A percentile compares a stretch with the other conserved stretches of the same genome.
phyloP scores from a whole-genome alignment of 2,888 invertebrate genomes.

The Latrodectus elegans region DNA sequence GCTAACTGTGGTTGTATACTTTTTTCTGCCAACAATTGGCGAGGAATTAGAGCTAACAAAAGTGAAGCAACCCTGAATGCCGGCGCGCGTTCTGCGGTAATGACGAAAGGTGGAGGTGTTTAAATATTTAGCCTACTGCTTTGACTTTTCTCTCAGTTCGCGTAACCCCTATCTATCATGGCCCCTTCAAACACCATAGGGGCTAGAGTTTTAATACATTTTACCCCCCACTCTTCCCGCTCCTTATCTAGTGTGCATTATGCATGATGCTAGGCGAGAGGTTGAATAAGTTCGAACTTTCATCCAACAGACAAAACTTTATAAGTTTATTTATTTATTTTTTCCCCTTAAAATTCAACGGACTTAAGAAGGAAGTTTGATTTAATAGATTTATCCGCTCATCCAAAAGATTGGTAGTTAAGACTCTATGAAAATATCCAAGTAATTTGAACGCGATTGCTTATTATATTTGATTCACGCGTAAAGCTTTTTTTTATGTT shows the following conservation, averaged over 20 bases:
- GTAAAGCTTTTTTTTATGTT: no score
- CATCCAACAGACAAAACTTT: not conserved
- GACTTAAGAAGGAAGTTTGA: no score
- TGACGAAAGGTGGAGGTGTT: slow-evolving; percentile 68
- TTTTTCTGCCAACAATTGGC: slow-evolving; percentile 18
- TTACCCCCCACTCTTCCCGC: not conserved
- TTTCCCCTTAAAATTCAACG: no score
- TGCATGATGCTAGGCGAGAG: slow-evolving; percentile 37
- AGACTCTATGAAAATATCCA: no score
- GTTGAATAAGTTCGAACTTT: slow-evolving; percentile 2
- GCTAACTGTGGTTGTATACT: no score
- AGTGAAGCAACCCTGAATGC: slow-evolving; percentile 26
- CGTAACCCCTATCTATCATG: slow-evolving; percentile 62
- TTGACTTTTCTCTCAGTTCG: slow-evolving; percentile 61
- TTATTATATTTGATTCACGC: no score
- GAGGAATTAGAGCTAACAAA: slow-evolving; percentile 22
- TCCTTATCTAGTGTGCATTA: slow-evolving; percentile 25
- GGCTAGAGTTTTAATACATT: slow-evolving; percentile 61
- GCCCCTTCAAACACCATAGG: slow-evolving; percentile 51
- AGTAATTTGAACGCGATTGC: no score
- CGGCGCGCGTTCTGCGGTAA: slow-evolving; percentile 60
- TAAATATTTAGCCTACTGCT: slow-evolving; percentile 69
- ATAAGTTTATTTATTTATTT: no score
- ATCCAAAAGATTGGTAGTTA: no score
- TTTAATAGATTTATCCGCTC: no score